Conservation (phyloP, 2,113 vertebrate species). For the Pagrus major region DNA sequence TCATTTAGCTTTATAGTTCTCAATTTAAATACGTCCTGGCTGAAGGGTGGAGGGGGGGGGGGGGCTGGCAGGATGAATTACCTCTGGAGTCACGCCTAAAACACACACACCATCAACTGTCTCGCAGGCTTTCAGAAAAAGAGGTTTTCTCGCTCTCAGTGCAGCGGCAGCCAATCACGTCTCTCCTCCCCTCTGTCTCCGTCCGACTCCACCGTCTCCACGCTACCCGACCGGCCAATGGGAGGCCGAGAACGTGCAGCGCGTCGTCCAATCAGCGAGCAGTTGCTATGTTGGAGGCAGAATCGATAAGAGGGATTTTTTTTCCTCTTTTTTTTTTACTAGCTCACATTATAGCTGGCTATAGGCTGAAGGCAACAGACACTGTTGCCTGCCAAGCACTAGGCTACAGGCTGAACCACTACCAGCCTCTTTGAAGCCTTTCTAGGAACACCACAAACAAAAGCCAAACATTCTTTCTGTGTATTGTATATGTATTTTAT, state of each 20-base stretch:
- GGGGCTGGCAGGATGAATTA: conserved; percentile 67
- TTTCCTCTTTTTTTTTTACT: conserved; percentile 38
- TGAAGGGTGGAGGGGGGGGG: neutral
- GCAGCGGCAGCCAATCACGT: conserved; percentile 74
- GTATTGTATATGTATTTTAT: neutral
- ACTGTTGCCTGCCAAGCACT: conserved; percentile 72
- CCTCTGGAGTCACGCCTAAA: conserved; percentile 80
- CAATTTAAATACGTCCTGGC: conserved; percentile 66
- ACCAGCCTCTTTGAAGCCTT: conserved; percentile 23
- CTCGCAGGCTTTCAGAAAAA: conserved; percentile 70
- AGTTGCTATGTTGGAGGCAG: conserved; percentile 83
- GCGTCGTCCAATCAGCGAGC: conserved; percentile 69
- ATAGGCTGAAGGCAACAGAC: conserved; percentile 65
- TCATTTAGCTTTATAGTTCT: conserved; percentile 58
- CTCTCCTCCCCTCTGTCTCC: conserved; percentile 77
- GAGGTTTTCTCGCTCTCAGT: conserved; percentile 80
- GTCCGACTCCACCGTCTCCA: conserved; percentile 70
- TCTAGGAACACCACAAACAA: conserved; percentile 10
- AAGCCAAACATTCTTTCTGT: neutral
- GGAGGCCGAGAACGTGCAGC: conserved; percentile 2
- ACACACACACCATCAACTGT: conserved; percentile 74
- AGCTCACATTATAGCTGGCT: conserved; percentile 70
- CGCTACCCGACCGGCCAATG: conserved; percentile 67
- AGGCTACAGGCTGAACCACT: conserved; percentile 45
- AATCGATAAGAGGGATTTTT: conserved; percentile 75